Conservation (phyloP, 2,797 vertebrate species). For the Dryobates pubescens region DNA sequence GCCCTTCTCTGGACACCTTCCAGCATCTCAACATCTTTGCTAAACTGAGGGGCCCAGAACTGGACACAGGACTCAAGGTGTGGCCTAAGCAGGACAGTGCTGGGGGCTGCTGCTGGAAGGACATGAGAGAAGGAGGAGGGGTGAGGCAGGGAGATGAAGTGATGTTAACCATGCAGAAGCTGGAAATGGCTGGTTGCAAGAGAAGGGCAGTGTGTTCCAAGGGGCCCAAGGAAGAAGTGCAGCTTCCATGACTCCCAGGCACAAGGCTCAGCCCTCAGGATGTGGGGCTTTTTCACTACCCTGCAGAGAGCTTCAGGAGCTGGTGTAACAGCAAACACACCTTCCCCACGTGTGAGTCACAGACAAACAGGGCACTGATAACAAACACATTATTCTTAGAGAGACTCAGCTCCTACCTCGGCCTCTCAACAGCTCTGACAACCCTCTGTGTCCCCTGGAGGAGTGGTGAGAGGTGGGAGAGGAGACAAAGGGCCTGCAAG, state of each 20-base stretch:
- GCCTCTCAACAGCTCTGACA: neutral
- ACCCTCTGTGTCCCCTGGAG: neutral
- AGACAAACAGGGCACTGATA: conserved; percentile 53
- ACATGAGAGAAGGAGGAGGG: neutral
- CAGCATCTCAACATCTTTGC: too few species aligned
- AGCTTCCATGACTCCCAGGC: conserved; percentile 2
- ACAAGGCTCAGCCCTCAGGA: conserved; percentile 25
- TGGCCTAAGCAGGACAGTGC: neutral
- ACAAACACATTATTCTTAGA: conserved; percentile 50
- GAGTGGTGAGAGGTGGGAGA: conserved; percentile 4
- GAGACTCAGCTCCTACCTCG: conserved; percentile 30
- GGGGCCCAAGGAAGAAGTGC: neutral
- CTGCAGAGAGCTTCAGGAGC: conserved; percentile 43
- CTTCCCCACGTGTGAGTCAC: conserved; percentile 59
- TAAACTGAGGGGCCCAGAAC: too few species aligned
- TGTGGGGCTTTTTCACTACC: conserved; percentile 6
- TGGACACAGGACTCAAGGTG: too few species aligned
- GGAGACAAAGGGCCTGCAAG: neutral
- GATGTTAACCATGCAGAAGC: neutral
- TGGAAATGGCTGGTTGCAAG: neutral
- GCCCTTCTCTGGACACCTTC: too few species aligned
- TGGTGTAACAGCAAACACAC: conserved; percentile 65
- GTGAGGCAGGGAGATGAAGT: neutral
- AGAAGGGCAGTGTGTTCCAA: neutral
- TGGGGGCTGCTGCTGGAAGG: neutral